phyloP scores from a whole-genome alignment of 2,113 vertebrate genomes.

The Seriola rivoliana region DNA sequence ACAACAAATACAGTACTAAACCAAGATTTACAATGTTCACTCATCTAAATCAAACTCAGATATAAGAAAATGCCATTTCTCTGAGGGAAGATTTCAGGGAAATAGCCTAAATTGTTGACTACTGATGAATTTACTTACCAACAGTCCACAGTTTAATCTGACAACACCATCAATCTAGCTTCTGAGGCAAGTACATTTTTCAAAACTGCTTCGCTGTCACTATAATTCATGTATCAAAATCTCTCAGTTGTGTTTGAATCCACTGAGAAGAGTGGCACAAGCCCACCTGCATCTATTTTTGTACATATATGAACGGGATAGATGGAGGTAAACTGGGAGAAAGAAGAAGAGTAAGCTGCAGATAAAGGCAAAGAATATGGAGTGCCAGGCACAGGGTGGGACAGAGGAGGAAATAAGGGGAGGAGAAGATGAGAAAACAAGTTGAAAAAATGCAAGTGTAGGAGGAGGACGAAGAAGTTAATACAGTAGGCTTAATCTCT shows the following conservation, averaged over 20 bases:
- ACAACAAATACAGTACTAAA: background rate
- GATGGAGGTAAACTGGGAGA: background rate
- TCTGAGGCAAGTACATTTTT: slow-evolving; percentile 6
- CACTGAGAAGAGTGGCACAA: background rate
- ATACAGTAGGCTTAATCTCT: background rate
- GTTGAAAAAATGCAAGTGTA: background rate
- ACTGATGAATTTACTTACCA: slow-evolving; percentile 9
- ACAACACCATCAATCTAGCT: background rate
- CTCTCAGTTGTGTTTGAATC: background rate
- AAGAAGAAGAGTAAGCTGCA: background rate
- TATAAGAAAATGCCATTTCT: slow-evolving; percentile 35
- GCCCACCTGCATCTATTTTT: background rate
- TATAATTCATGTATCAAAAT: background rate
- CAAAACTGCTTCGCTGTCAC: background rate
- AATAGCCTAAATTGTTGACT: background rate
- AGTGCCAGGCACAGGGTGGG: background rate
- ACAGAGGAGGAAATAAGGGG: background rate
- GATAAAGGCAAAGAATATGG: background rate
- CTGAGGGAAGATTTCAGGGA: slow-evolving; percentile 31
- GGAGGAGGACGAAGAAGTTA: background rate
- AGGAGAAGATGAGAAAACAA: background rate
- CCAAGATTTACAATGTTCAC: background rate
- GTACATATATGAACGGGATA: background rate
- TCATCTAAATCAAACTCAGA: slow-evolving; percentile 41
- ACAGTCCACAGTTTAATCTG: slow-evolving; percentile 14